Evolutionary conservation across 2,888 invertebrate species (phyloP), one percentile per base, ranked within the genome.

Genomic region (Pristionchus maxplancki): DNA sequence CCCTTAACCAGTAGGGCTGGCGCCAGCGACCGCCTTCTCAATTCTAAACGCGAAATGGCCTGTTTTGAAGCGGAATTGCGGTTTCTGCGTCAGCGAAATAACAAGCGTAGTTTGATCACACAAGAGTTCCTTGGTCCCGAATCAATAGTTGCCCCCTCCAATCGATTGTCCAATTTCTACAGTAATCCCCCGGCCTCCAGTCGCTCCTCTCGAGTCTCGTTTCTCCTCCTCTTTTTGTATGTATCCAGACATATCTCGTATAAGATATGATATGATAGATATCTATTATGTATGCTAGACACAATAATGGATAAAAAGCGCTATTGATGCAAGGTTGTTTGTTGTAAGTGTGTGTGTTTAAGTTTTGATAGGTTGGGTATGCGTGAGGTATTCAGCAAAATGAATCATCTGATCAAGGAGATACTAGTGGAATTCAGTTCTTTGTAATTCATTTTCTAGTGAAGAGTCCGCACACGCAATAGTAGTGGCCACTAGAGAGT

Each of bases 221-320:
- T 44, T 9, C n/a, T 34, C 31, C 67, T 24, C 71, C 48, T 13
- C 17, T 15, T 78, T 78, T 78, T 78, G 78, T 78, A 78, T 78
- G 78, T 28, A 78, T 44, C 40, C 78, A 78, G 78, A 78, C 78
- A 44, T 78, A 78, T 78, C 78, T 44, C 78, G 44, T 78, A 78
- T 78, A 24, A 78, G 78, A 78, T 78, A 78, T 78, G 78, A 78
- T 78, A 78, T 40, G 40, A 78, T 78, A 78, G 78, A 78, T 78
- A 78, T 78, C 31, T 78, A 78, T 78, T 78, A 78, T 78, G 78
- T 78, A 78, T 28, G 24, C 44, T 78, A 78, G 78, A n/a, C 58
- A 48, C n/a, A 48, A 78, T 31, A 67, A 67, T 40, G 40, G 78
- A 78, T 40, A 78, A 48, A 78, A 48, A 34, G 78, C 78, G 78